phyloP scores from a whole-genome alignment of 1,140 invertebrate genomes.

The Dufourea novaeangliae region DNA sequence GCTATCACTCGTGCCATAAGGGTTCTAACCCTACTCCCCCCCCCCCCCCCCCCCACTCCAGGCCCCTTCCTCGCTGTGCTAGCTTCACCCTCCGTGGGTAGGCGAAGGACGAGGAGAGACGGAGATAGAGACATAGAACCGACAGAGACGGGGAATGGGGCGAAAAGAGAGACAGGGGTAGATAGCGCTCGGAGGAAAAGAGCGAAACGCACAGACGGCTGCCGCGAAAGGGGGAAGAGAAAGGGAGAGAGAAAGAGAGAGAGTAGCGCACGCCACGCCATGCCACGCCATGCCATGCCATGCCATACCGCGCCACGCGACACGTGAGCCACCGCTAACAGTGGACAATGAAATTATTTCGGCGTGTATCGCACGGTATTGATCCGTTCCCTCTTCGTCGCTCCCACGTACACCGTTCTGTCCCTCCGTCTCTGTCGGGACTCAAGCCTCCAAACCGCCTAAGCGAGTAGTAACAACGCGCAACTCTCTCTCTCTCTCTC shows the following conservation, averaged over 20 bases:
- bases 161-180: conserved; percentile 20
- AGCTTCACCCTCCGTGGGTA: conserved; percentile 14
- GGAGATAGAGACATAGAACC: conserved; percentile 21
- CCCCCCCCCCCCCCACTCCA: neutral
- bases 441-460: conserved; percentile 47
- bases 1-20: conserved; percentile 69
- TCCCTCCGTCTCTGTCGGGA: conserved; percentile 28
- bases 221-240: conserved; percentile 7
- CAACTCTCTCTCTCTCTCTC: no score
- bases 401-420: conserved; percentile 25
- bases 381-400: conserved; percentile 68
- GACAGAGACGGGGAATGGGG: neutral
- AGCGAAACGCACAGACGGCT: conserved; percentile 9
- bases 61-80: neutral
- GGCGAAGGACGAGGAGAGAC: conserved; percentile 19
- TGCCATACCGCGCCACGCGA: conserved; percentile 67
- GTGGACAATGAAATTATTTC: conserved; percentile 78
- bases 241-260: conserved; percentile 28
- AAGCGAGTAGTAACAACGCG: conserved; percentile 45
- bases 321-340: conserved; percentile 73
- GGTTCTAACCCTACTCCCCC: conserved; percentile 61
- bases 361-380: conserved; percentile 73
- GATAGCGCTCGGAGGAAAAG: conserved; percentile 2
- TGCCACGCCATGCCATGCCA: conserved; percentile 66
- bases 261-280: conserved; percentile 61